Percentiles rank a stretch among this genome's conserved stretches.
Conservation (phyloP, 2,113 vertebrate genomes). For the Myrmecobius fasciatus region DNA sequence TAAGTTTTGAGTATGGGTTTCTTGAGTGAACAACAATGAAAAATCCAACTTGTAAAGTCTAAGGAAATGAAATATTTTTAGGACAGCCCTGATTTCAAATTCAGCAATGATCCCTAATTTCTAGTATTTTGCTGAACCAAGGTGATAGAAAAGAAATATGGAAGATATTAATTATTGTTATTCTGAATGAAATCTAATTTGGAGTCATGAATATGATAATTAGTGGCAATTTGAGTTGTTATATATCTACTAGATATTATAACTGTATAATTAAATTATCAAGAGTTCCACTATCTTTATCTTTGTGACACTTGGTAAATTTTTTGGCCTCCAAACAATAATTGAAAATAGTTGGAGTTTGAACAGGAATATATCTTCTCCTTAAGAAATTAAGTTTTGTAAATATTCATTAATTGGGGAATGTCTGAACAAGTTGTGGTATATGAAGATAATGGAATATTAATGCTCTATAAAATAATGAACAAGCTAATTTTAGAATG, state of each 20-base stretch:
- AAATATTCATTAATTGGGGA: too few relatives aligned
- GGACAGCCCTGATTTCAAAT: not conserved
- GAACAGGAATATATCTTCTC: slow-evolving; percentile 11
- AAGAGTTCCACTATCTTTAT: slow-evolving; percentile 9
- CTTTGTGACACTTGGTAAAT: not conserved
- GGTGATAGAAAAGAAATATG: not conserved
- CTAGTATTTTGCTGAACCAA: not conserved
- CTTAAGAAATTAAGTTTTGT: slow-evolving; percentile 49
- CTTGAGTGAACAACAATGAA: not conserved
- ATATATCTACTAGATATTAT: slow-evolving; percentile 20
- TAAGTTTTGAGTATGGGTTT: slow-evolving; percentile 3
- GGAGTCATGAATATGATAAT: not conserved
- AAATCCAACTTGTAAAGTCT: too few relatives aligned
- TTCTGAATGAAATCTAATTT: not conserved
- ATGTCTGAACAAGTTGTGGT: too few relatives aligned
- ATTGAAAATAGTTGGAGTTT: not conserved
- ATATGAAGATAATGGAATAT: too few relatives aligned
- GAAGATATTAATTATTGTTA: not conserved
- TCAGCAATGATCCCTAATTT: not conserved
- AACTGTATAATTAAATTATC: slow-evolving; percentile 21
- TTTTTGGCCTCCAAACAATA: slow-evolving; percentile 17
- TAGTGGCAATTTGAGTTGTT: not conserved
- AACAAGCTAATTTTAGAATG: too few relatives aligned
- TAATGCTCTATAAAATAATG: too few relatives aligned
- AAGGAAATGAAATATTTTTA: slow-evolving; percentile 6